A percentile compares a stretch with the other conserved stretches of the same genome.
Conservation (phyloP, 2,797 vertebrate species). For the Potorous gilbertii region DNA sequence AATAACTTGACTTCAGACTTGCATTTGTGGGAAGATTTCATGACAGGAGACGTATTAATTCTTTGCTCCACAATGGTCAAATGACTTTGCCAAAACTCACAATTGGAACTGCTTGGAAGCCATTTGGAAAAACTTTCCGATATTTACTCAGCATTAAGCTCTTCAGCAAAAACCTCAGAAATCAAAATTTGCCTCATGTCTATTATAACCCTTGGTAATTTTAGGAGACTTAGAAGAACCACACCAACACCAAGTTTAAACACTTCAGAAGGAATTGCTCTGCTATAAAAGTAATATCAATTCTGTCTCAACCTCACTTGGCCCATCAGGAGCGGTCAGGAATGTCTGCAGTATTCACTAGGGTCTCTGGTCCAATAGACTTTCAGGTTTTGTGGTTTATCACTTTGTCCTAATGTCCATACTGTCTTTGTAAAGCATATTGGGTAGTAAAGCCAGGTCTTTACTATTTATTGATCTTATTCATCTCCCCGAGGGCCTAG, state of each 20-base stretch:
- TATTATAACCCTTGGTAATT: conserved; percentile 56
- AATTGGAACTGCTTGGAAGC: conserved; percentile 54
- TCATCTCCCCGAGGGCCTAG: neutral
- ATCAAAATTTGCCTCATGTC: conserved; percentile 57
- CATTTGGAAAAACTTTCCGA: conserved; percentile 59
- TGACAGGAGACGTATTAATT: conserved; percentile 20
- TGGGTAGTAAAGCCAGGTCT: conserved; percentile 39
- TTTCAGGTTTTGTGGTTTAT: conserved; percentile 59
- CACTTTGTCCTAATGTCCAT: conserved; percentile 45
- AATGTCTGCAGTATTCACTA: conserved; percentile 48
- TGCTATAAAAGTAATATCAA: conserved; percentile 57
- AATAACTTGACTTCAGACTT: conserved; percentile 5
- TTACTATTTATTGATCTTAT: conserved; percentile 21
- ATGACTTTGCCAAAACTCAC: conserved; percentile 45
- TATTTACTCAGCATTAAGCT: conserved; percentile 41
- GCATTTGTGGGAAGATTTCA: conserved; percentile 34
- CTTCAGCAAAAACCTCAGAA: conserved; percentile 58
- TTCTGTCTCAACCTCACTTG: conserved; percentile 47
- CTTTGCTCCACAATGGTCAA: conserved; percentile 23
- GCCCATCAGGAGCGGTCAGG: conserved; percentile 65
- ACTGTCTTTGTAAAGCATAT: conserved; percentile 62
- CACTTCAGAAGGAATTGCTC: conserved; percentile 63
- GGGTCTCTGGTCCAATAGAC: conserved; percentile 57
- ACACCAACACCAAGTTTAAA: conserved; percentile 65
- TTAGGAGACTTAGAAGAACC: conserved; percentile 54